These are phyloP conservation scores for Esperia sulphurella DNA, from an alignment of 2,888 invertebrate genomes.

Conservation along the genomic window DNA sequence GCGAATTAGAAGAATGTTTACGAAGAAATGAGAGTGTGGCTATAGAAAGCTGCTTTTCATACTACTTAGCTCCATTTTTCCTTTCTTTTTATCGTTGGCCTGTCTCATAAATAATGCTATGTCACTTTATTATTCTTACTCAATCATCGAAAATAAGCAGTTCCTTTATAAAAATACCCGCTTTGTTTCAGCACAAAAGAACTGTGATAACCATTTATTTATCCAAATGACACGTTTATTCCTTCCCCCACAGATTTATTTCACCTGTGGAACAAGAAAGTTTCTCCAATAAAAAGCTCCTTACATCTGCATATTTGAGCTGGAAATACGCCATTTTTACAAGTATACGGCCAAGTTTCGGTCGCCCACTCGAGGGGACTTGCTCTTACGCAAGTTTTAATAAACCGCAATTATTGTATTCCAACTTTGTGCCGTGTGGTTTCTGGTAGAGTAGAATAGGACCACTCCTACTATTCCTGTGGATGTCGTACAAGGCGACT, in stretches of 20 bases:
- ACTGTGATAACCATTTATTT: not conserved
- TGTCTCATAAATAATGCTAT: no score
- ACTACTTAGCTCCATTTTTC: no score
- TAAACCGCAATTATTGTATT: constrained; percentile 35
- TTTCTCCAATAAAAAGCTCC: constrained; percentile 20
- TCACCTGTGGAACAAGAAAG: constrained; percentile 16
- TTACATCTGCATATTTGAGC: constrained; percentile 16
- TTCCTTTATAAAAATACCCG: no score
- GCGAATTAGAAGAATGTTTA: no score
- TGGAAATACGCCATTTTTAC: constrained; percentile 15
- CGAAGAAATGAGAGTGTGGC: no score
- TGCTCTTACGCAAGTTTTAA: constrained; percentile 33
- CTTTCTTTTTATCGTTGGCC: no score
- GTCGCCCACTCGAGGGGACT: not conserved
- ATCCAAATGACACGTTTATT: constrained; percentile 3
- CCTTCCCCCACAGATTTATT: constrained; percentile 17
- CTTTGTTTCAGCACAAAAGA: not conserved
- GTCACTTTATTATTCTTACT: no score
- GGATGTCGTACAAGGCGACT: no score
- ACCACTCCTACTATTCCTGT: no score
- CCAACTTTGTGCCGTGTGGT: not conserved
- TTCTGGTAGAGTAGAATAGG: no score
- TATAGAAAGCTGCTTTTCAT: no score
- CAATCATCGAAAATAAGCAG: no score
- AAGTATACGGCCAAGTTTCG: constrained; percentile 17